Percentiles rank a stretch among this genome's conserved stretches.
phyloP scores from a whole-genome alignment of 2,888 invertebrate genomes.

The Aricia artaxerxes region DNA sequence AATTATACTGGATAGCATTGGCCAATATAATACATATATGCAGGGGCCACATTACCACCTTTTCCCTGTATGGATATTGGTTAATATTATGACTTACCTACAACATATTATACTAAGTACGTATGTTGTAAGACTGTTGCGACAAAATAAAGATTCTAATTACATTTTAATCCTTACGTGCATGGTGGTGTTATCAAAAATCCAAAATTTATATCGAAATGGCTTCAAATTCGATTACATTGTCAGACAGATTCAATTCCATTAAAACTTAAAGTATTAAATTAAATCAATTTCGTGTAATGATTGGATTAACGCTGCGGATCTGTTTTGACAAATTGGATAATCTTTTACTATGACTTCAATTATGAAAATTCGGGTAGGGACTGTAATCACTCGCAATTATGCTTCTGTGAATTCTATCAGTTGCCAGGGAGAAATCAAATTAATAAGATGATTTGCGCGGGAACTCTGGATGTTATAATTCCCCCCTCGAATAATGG shows the following conservation, averaged over 20 bases:
- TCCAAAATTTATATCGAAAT: background rate
- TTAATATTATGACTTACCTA: no score
- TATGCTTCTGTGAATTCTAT: conserved; percentile 30
- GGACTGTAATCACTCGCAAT: conserved; percentile 17
- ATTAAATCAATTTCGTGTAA: conserved; percentile 23
- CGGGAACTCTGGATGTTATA: conserved; percentile 21
- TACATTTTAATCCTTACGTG: background rate
- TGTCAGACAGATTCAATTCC: background rate
- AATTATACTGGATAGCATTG: no score
- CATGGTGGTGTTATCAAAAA: background rate
- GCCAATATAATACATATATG: no score
- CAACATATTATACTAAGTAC: no score
- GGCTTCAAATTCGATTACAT: conserved; percentile 7
- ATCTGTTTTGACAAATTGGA: conserved; percentile 28
- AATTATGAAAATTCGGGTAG: conserved; percentile 23
- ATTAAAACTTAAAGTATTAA: conserved; percentile 12
- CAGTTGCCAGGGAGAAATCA: conserved; percentile 31
- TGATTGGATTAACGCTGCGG: conserved; percentile 21
- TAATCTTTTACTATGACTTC: conserved; percentile 26
- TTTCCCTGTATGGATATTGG: no score
- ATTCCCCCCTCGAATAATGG: background rate
- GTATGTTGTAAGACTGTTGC: no score
- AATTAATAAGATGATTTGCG: conserved; percentile 31
- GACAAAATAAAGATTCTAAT: background rate
- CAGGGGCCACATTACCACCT: no score